phyloP scores from a whole-genome alignment of 2,888 invertebrate genomes.

The Dasypogon diadema region DNA sequence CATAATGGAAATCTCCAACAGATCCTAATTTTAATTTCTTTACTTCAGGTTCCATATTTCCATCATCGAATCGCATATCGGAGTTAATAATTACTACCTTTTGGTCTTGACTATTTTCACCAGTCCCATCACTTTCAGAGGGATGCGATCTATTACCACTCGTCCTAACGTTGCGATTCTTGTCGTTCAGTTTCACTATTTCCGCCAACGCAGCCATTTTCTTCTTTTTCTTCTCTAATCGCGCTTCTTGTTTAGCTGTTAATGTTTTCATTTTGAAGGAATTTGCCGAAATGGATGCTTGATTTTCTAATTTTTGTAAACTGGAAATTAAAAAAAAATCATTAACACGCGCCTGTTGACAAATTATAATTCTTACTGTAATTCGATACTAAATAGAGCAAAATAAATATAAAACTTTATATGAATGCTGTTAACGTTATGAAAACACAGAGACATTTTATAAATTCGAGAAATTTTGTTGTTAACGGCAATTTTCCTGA shows the following conservation, averaged over 20 bases:
- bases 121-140: not conserved
- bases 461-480: constrained; percentile 50
- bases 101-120: not conserved
- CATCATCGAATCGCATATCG: not conserved
- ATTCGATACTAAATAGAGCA: constrained; percentile 39
- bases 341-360: not conserved
- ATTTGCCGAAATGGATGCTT: not conserved
- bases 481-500: constrained; percentile 53
- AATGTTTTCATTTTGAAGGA: constrained; percentile 66
- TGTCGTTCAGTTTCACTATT: constrained; percentile 74
- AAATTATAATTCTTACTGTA: constrained; percentile 37
- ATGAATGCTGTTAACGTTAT: constrained; percentile 37
- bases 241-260: constrained; percentile 70
- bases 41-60: not conserved
- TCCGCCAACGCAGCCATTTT: constrained; percentile 75
- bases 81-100: not conserved
- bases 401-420: constrained; percentile 51
- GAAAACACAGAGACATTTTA: constrained; percentile 51
- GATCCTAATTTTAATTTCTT: constrained; percentile 44
- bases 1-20: not conserved
- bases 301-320: constrained; percentile 27
- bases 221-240: constrained; percentile 74
- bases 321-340: constrained; percentile 15
- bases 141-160: not conserved
- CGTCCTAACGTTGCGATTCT: constrained; percentile 67